Conservation (phyloP, 2,888 invertebrate species). For the Liposcelis brunnea region DNA sequence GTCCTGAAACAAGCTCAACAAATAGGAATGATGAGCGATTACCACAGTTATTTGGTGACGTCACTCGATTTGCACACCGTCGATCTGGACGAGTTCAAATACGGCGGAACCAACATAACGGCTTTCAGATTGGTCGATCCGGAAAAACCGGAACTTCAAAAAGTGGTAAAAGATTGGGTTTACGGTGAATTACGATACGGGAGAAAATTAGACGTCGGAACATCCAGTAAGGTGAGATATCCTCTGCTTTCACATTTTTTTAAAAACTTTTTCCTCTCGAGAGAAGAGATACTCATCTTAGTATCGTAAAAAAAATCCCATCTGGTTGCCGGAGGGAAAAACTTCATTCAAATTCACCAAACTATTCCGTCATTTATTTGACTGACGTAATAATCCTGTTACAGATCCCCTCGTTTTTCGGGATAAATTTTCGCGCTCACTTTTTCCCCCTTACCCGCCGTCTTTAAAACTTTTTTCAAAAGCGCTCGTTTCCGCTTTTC, state of each 20-base stretch:
- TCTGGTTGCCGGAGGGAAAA: constrained; percentile 3
- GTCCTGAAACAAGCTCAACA: constrained; percentile 87
- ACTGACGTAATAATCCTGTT: too few species aligned
- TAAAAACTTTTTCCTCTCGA: background rate
- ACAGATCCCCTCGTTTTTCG: too few species aligned
- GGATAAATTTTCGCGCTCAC: too few species aligned
- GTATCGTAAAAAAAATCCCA: constrained; percentile 5
- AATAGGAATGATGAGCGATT: constrained; percentile 93
- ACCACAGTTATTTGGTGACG: constrained; percentile 85
- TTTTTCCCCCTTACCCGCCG: too few species aligned
- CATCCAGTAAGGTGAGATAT: constrained; percentile 17
- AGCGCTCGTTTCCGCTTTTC: too few species aligned
- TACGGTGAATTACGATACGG: constrained; percentile 52
- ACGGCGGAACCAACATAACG: constrained; percentile 90
- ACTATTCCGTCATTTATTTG: too few species aligned
- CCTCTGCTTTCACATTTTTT: constrained; percentile 1
- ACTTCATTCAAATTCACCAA: too few species aligned
- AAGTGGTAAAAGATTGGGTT: constrained; percentile 64
- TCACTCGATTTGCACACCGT: constrained; percentile 83
- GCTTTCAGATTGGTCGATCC: constrained; percentile 82
- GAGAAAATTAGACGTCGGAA: constrained; percentile 39
- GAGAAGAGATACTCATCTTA: background rate
- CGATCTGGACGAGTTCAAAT: constrained; percentile 83
- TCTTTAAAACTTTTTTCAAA: too few species aligned
- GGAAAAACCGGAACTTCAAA: constrained; percentile 56